Evolutionary conservation across 2,113 vertebrate species (phyloP), one percentile per base, ranked within the genome.

Genomic region (Chaetops frenatus): DNA sequence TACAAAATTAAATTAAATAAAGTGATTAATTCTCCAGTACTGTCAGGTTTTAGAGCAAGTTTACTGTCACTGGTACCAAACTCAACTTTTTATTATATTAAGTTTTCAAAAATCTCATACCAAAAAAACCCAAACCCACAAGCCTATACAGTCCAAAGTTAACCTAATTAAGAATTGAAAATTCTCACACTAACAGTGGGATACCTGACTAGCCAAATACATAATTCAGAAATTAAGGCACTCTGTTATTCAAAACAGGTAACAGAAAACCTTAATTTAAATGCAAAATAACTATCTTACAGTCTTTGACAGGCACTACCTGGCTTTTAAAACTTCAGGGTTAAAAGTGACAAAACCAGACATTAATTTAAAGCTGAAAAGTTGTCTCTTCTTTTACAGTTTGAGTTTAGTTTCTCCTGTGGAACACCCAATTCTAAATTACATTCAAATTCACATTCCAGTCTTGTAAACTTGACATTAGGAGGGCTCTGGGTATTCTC

Each of bases 181-280:
- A 17, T 44, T 67, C 38, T 91, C 25, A 64, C 5, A 62, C 6
- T 54, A 80, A 57, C 22, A 67, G 10, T 12, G 20, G 22, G 25
- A 56, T 53, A 72, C 21, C 38, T 15, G 22, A 92, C 36, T 35
- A 84, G 61, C 3, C 15, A 76, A 80, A 71, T 16, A 40, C 2
- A 13, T 38, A 5, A 17, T 42, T 67, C 28, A 42, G 50, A 94
- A 94, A 92, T 81, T 44, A 87, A 82, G 53, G 18, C 81, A 61
- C 65, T 38, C 45, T 91, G 56, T 78, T 86, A 84, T 21, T 78
- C 24, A 58, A 35, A 84, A 79, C 10, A 72, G n/a, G 23, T 87
- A 92, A 89, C 72, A 69, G 81, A 91, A 94, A 87, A 82, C 66
- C 44, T 94, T 72, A 45, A 73, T 84, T 92, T 77, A 87, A 85